These are phyloP conservation scores for Ophion costatus DNA, from an alignment of 2,888 invertebrate species.

Conservation along the genomic window DNA sequence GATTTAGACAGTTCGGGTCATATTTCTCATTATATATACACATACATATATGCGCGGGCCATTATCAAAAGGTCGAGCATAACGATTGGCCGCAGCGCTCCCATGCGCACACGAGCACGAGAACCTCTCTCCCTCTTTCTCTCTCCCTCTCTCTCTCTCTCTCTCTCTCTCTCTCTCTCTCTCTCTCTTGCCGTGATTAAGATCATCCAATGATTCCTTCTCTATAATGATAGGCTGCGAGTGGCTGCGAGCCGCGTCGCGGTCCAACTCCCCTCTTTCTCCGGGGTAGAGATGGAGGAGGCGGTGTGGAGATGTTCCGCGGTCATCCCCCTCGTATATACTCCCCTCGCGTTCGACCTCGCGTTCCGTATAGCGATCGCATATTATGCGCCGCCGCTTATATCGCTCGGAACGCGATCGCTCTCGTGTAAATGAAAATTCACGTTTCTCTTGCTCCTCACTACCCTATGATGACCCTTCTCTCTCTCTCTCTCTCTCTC, in stretches of 20 bases:
- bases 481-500: conserved; percentile 25
- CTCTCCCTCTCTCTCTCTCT: too few species aligned
- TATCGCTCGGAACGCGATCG: conserved; percentile 72
- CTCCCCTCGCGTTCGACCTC: conserved; percentile 30
- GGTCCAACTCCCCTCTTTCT: conserved; percentile 45
- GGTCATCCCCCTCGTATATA: conserved; percentile 61
- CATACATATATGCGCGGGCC: conserved; percentile 5
- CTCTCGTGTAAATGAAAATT: conserved; percentile 78
- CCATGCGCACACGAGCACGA: neutral
- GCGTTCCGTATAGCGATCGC: conserved; percentile 17
- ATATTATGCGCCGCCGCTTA: conserved; percentile 46
- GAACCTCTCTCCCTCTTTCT: too few species aligned
- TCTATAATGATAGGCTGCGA: conserved; percentile 82
- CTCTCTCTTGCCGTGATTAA: conserved; percentile 81
- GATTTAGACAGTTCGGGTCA: too few species aligned
- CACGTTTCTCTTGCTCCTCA: conserved; percentile 44
- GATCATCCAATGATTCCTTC: conserved; percentile 84
- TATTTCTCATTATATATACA: too few species aligned
- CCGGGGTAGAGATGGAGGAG: conserved; percentile 41
- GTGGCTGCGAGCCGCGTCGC: conserved; percentile 71
- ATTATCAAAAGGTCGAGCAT: conserved; percentile 73
- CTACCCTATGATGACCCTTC: conserved; percentile 6
- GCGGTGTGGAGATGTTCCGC: conserved; percentile 38
- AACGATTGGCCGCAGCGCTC: conserved; percentile 79
- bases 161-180: neutral